Base-by-base conservation (phyloP, 2,888 invertebrate genomes). In the Leptodirus hochenwartii region DNA sequence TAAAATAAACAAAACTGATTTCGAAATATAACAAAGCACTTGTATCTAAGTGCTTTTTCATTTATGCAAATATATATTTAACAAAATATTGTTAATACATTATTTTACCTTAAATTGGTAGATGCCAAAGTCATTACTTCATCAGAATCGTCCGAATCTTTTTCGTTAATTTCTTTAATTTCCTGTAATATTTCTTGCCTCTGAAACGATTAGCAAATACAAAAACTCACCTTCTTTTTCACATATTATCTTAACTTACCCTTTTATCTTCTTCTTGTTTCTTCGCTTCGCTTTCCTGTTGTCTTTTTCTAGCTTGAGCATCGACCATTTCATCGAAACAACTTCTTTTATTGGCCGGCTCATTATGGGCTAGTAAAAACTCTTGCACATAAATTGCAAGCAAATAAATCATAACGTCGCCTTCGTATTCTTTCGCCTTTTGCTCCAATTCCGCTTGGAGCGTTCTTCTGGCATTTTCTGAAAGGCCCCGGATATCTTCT, bases 281-380 rank as follows among this genome's bases (percentile, higher is more conserved):
- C 40, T 25, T 70, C 29, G 69, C 63, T 34, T 71, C 62, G 25
- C 65, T 53, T 41, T 71, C 66, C 31, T 64, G 58, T 41, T 70
- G 64, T 41, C 76, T 68, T 39, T 66, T 62, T 46, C 74, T 69
- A 40, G 69, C 67, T 36, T 73, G 69, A 30, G 75, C 66, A 28
- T 66, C 64, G 6, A 85, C 51, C 90, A 91, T 91, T 58, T 90
- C 81, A 36, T 91, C 90, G 44, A 90, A 87, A 51, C 81, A 87
- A 5, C 90, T 90, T 34, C 77, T 64, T 29, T 64, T 26, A 25
- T 15, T 25, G 8, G 71, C 72, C 1, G 85, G 82, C 47, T 77
- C 81, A 49, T 87, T 85, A 53, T 85, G 71, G 13, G 69, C 59
- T 37, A 79, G 70, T 1, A 91, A 62, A 49, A 79, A 90, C 47